Conservation (phyloP, 2,113 vertebrate genomes). For the Reinhardtius hippoglossoides region DNA sequence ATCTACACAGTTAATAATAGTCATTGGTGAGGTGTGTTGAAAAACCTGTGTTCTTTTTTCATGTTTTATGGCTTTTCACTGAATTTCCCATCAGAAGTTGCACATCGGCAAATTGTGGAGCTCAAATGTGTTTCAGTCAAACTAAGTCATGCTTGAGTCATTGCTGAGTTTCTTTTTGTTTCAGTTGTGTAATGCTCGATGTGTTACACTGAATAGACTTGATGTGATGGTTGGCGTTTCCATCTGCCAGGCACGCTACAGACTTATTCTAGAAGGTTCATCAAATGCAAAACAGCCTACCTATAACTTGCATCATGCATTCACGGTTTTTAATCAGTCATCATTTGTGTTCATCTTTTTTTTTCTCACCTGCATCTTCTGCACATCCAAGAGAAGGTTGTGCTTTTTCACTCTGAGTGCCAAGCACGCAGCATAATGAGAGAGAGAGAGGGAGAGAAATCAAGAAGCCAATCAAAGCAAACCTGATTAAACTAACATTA, state of each 20-base stretch:
- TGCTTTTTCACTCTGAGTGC: constrained; percentile 6
- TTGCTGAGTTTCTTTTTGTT: constrained; percentile 1
- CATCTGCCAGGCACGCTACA: not conserved
- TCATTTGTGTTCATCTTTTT: not conserved
- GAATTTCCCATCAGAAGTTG: constrained; percentile 23
- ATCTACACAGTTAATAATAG: not conserved
- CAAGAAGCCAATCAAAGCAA: constrained; percentile 43
- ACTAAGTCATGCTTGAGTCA: constrained; percentile 42
- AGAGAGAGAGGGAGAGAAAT: not conserved
- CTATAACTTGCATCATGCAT: not conserved
- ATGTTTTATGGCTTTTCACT: constrained; percentile 7
- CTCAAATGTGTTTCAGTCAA: constrained; percentile 36
- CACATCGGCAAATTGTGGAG: constrained; percentile 18
- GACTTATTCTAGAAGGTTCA: constrained; percentile 13
- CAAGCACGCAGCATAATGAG: not conserved
- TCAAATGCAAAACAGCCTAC: constrained; percentile 11
- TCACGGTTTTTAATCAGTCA: not conserved
- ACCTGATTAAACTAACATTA: constrained; percentile 62
- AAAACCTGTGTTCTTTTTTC: not conserved
- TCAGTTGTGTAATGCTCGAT: constrained; percentile 9
- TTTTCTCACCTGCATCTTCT: not conserved
- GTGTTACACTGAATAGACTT: constrained; percentile 7
- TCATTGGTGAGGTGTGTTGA: not conserved
- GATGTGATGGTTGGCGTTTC: constrained; percentile 18
- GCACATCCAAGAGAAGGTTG: not conserved